Evolutionary conservation across 2,888 invertebrate genomes (phyloP).

Genomic region (Carcina quercana): DNA sequence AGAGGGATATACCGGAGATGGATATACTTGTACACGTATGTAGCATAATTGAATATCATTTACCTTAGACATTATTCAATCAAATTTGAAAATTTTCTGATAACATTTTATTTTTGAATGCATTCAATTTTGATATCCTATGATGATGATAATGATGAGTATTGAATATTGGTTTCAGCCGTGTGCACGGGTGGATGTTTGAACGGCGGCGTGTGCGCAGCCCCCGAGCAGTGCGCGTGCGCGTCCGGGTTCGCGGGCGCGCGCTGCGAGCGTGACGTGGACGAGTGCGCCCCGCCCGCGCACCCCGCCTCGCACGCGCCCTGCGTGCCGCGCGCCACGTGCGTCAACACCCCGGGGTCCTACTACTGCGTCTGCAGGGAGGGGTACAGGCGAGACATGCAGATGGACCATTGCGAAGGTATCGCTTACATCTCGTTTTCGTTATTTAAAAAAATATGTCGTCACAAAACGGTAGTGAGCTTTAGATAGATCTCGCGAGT

Average conservation of each 20-base stretch:
- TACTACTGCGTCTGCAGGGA: constrained; percentile 90
- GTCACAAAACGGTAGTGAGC: no score
- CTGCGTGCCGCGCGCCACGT: constrained; percentile 84
- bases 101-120: no score
- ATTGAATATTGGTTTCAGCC: constrained; percentile 75
- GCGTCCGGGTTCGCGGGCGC: constrained; percentile 86
- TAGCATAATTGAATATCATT: constrained; percentile 20
- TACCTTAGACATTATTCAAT: no score
- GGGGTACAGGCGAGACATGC: constrained; percentile 79
- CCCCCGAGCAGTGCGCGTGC: constrained; percentile 86
- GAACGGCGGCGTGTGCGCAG: constrained; percentile 87
- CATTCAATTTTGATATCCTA: no score
- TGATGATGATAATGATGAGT: no score
- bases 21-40: constrained; percentile 87
- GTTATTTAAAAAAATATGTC: no score
- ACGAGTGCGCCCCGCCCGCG: constrained; percentile 82
- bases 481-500: no score
- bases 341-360: constrained; percentile 93
- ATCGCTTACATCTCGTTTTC: constrained; percentile 13
- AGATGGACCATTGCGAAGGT: constrained; percentile 79
- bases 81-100: no score
- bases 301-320: constrained; percentile 77
- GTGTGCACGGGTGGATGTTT: constrained; percentile 86
- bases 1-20: constrained; percentile 84
- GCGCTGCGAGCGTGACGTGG: constrained; percentile 89